Base-by-base conservation (phyloP, 2,113 vertebrate genomes). In the Nestor notabilis region DNA sequence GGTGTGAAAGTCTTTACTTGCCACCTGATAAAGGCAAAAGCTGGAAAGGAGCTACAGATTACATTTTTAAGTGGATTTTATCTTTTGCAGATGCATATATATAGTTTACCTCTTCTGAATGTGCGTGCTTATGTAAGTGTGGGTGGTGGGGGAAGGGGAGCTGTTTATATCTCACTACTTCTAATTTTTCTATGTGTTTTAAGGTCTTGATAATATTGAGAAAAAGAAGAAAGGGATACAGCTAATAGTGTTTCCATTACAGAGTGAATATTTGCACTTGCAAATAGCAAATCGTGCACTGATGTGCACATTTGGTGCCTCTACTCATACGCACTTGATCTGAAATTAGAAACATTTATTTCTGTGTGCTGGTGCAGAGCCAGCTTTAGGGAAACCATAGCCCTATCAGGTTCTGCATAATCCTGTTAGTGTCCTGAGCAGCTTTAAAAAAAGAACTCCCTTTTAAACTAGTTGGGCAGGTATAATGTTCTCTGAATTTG, bases 341-440 rank as follows among this genome's bases (percentile, higher is more conserved):
- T 91, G 89, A 96, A 94, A 95, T 84, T 71, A 87, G 87, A 91
- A 55, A 24, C 65, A 64, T 84, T 84, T 89, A 75, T 85, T 95
- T 94, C 68, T 47, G 28, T 92, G 85, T 89, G 68, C 28, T 63
- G 17, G 52, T 83, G 68, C 60, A 89, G 33, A 68, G 46, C 79
- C 47, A 75, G 69, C 64, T 95, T 90, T 89, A 93, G 69, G 80
- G 61, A 92, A 93, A 81, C 64, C 77, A 44, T 10, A 64, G 46
- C 27, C 43, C 61, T 75, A 17, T 64, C 49, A 44, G 44, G 24
- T 90, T 90, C 65, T 83, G 23, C 37, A 18, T 93, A 96, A 97
- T 93, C 72, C 52, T 93, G 64, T 94, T 94, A 89, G 60, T n/a
- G 43, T 87, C 83, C 88, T 68, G 50, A 93, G 43, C 61, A 89